Conservation (phyloP, 2,888 invertebrate genomes). For the Macrosiphum euphorbiae region DNA sequence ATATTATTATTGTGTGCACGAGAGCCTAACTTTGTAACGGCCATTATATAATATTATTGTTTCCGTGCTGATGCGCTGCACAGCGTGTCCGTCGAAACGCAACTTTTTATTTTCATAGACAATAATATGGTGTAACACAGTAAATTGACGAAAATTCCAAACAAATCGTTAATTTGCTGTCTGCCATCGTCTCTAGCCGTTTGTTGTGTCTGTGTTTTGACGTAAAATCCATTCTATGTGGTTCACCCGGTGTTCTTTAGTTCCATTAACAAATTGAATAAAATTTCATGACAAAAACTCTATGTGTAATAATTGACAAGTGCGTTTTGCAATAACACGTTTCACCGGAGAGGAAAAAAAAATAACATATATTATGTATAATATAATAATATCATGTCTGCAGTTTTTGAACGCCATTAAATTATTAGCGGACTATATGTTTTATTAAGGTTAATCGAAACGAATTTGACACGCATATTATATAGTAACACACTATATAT, state of each 20-base stretch:
- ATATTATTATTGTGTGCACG: background rate
- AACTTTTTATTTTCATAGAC: background rate
- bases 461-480: background rate
- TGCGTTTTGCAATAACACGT: background rate
- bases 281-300: background rate
- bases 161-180: background rate
- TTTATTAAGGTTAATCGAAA: conserved; percentile 5
- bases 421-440: background rate
- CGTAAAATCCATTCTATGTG: background rate
- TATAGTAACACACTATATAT: background rate
- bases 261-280: conserved; percentile 2
- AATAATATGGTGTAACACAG: background rate
- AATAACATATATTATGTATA: background rate
- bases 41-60: background rate
- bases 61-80: background rate
- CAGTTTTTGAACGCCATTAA: background rate
- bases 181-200: background rate
- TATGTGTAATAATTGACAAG: background rate
- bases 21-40: background rate
- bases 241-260: background rate
- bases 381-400: background rate
- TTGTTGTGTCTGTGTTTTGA: background rate
- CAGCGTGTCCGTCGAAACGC: background rate
- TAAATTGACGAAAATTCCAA: conserved; percentile 7
- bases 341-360: background rate